Percentiles rank a stretch among this genome's conserved stretches.
phyloP scores from a whole-genome alignment of 2,113 vertebrate genomes.

The Triplophysa rosa region DNA sequence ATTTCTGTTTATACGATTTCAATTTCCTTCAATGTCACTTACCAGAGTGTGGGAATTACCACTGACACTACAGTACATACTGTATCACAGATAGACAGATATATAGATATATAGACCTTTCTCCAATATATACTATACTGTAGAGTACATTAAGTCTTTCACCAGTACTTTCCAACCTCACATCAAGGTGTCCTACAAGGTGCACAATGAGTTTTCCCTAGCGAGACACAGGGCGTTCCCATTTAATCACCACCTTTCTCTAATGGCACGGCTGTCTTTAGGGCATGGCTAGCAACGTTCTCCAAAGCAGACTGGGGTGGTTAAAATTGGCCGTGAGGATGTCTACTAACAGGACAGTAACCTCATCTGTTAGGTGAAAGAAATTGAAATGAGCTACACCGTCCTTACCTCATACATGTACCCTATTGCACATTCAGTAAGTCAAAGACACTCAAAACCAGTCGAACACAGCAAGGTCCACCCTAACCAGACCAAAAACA shows the following conservation, averaged over 20 bases:
- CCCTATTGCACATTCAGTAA: background rate
- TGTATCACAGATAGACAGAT: too few relatives aligned
- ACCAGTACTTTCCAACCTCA: background rate
- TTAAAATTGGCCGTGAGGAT: constrained; percentile 74
- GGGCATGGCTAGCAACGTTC: constrained; percentile 60
- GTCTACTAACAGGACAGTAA: constrained; percentile 64
- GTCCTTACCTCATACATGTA: constrained; percentile 39
- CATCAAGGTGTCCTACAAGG: constrained; percentile 57
- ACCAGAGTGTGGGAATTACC: background rate
- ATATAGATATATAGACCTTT: too few relatives aligned
- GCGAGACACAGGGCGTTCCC: constrained; percentile 57
- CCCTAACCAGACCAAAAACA: background rate
- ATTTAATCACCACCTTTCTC: constrained; percentile 62
- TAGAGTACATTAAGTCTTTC: background rate
- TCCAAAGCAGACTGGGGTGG: constrained; percentile 65
- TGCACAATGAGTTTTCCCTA: constrained; percentile 53
- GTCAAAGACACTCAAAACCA: background rate
- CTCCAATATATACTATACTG: too few relatives aligned
- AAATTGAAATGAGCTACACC: constrained; percentile 71
- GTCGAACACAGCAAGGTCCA: background rate
- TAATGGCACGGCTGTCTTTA: constrained; percentile 58
- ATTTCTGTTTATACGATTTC: background rate
- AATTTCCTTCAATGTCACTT: background rate
- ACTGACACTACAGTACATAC: background rate
- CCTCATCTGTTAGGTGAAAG: constrained; percentile 62